Percentiles rank a stretch among this genome's conserved stretches.
Conservation (phyloP, 2,797 vertebrate species). For the Lutjanus argentimaculatus region DNA sequence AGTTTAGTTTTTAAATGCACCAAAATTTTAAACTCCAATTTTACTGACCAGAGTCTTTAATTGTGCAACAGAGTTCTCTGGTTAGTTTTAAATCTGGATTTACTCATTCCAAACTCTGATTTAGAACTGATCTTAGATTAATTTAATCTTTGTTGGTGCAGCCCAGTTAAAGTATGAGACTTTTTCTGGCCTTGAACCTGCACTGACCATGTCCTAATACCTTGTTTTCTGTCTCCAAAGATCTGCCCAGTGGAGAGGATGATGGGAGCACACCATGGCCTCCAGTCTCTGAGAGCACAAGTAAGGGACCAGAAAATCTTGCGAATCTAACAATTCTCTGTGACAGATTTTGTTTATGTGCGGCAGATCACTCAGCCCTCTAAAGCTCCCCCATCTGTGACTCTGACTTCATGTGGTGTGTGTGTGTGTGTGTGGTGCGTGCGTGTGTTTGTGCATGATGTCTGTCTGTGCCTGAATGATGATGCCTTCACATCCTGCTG, state of each 20-base stretch:
- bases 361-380: slow-evolving; percentile 40
- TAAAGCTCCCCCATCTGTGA: slow-evolving; percentile 49
- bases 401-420: slow-evolving; percentile 20
- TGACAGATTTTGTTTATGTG: slow-evolving; percentile 42
- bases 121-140: too few relatives aligned
- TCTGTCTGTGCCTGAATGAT: slow-evolving; percentile 60
- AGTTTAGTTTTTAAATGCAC: too few relatives aligned
- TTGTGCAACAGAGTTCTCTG: too few relatives aligned
- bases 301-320: slow-evolving; percentile 71
- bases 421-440: background rate
- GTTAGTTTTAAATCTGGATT: too few relatives aligned
- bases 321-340: slow-evolving; percentile 7
- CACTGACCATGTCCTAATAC: background rate
- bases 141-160: too few relatives aligned
- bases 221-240: slow-evolving; percentile 64
- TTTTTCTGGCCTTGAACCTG: background rate
- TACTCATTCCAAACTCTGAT: too few relatives aligned
- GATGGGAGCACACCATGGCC: slow-evolving; percentile 85
- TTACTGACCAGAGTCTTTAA: too few relatives aligned
- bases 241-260: slow-evolving; percentile 85
- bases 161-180: background rate
- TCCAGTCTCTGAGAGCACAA: slow-evolving; percentile 59
- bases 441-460: slow-evolving; percentile 10
- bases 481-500: slow-evolving; percentile 72
- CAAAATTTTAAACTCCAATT: too few relatives aligned